Evolutionary conservation across 1,140 invertebrate species (phyloP).

Genomic region (Campoletis sonorensis): DNA sequence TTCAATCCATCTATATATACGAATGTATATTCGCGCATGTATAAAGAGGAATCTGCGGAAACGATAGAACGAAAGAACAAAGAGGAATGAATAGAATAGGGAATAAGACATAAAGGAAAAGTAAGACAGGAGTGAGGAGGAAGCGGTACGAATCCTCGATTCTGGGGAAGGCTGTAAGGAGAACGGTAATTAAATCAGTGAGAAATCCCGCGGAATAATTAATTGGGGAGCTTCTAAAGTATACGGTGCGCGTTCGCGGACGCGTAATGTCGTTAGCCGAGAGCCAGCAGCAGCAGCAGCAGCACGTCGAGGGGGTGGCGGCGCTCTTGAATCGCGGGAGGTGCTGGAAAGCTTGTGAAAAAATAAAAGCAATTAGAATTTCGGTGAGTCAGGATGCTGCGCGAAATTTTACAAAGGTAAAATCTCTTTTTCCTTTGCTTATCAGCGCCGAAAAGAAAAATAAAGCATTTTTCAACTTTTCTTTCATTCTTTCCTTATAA

Average conservation of each 20-base stretch:
- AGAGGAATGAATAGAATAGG: conserved; percentile 3
- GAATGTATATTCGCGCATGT: neutral
- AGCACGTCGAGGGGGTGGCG: no score
- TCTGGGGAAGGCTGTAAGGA: conserved; percentile 53
- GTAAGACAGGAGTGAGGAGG: conserved; percentile 48
- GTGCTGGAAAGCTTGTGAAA: no score
- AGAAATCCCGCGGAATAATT: conserved; percentile 72
- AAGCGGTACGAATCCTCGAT: conserved; percentile 49
- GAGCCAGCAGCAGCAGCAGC: no score
- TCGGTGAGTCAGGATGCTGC: no score
- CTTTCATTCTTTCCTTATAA: no score
- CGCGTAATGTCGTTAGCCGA: conserved; percentile 68
- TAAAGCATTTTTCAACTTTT: no score
- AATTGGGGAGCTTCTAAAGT: conserved; percentile 67
- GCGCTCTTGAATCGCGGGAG: no score
- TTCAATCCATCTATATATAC: neutral
- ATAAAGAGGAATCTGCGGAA: conserved; percentile 15
- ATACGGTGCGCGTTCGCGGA: conserved; percentile 66
- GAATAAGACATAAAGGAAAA: conserved; percentile 37
- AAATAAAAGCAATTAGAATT: no score
- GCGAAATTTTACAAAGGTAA: no score
- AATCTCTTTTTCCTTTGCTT: no score
- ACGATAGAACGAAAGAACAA: conserved; percentile 42
- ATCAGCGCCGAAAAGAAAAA: no score
- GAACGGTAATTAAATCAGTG: conserved; percentile 71